A percentile compares a stretch with the other conserved stretches of the same genome.
phyloP scores from a whole-genome alignment of 2,888 invertebrate species.

The Drosophila percnosoma region DNA sequence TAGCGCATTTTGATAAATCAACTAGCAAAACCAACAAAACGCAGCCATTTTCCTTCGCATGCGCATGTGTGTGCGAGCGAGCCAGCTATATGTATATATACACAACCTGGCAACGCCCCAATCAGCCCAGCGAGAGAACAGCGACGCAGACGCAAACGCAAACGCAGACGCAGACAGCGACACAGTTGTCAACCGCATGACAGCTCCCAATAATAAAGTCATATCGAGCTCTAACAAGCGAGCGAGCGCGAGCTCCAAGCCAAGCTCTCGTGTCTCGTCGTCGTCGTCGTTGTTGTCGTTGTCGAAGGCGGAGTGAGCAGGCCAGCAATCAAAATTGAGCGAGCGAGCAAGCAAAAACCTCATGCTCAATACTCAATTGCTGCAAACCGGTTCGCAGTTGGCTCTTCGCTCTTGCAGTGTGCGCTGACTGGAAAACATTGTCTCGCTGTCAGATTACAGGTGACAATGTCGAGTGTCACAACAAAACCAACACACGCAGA shows the following conservation, averaged over 20 bases:
- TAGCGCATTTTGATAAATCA: constrained; percentile 66
- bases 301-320: constrained; percentile 51
- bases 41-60: constrained; percentile 75
- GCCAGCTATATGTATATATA: constrained; percentile 12
- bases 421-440: constrained; percentile 60
- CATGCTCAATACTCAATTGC: constrained; percentile 13
- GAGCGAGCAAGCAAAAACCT: constrained; percentile 19
- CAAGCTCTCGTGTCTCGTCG: background rate
- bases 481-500: constrained; percentile 26
- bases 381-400: constrained; percentile 67
- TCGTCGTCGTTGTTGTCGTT: background rate
- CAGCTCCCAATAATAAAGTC: constrained; percentile 81
- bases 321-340: constrained; percentile 14
- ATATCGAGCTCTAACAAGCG: constrained; percentile 81
- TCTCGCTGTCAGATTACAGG: constrained; percentile 84
- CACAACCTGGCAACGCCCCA: constrained; percentile 52
- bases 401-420: constrained; percentile 40
- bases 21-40: constrained; percentile 67
- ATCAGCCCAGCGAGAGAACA: constrained; percentile 28
- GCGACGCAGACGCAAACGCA: constrained; percentile 45
- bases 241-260: constrained; percentile 61
- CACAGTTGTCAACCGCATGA: constrained; percentile 81
- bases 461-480: constrained; percentile 85
- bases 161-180: constrained; percentile 66
- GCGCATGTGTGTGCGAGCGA: constrained; percentile 47